phyloP scores from a whole-genome alignment of 2,113 vertebrate genomes.

The Zapus hudsonius region DNA sequence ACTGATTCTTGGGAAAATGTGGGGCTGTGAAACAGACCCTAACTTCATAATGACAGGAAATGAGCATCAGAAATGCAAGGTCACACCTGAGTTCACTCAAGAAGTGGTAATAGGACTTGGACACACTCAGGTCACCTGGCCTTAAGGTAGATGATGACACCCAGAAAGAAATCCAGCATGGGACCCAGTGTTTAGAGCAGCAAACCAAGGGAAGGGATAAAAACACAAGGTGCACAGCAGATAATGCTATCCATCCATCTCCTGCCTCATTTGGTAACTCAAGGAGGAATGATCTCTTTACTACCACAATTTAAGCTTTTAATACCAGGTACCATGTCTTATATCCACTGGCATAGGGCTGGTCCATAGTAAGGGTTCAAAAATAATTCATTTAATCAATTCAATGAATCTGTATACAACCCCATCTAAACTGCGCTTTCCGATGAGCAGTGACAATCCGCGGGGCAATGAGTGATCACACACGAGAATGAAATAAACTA shows the following conservation, averaged over 20 bases:
- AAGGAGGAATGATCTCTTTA: neutral
- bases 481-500: neutral
- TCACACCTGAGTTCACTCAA: neutral
- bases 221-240: neutral
- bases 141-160: neutral
- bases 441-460: neutral
- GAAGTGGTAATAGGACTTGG: neutral
- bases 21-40: neutral
- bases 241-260: neutral
- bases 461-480: neutral
- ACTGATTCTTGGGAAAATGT: neutral
- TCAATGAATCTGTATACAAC: conserved; percentile 3
- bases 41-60: neutral
- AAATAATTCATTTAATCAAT: conserved; percentile 21
- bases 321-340: neutral
- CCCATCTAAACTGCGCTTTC: neutral
- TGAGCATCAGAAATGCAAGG: neutral
- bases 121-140: neutral
- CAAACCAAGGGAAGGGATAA: neutral
- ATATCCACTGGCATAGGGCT: neutral
- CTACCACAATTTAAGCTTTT: neutral
- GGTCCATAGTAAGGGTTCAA: neutral
- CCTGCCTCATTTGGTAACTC: neutral
- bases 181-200: neutral
- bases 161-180: neutral